A percentile compares a stretch with the other conserved stretches of the same genome.
phyloP scores from a whole-genome alignment of 1,140 invertebrate genomes.

The Geopemphigus sp. region DNA sequence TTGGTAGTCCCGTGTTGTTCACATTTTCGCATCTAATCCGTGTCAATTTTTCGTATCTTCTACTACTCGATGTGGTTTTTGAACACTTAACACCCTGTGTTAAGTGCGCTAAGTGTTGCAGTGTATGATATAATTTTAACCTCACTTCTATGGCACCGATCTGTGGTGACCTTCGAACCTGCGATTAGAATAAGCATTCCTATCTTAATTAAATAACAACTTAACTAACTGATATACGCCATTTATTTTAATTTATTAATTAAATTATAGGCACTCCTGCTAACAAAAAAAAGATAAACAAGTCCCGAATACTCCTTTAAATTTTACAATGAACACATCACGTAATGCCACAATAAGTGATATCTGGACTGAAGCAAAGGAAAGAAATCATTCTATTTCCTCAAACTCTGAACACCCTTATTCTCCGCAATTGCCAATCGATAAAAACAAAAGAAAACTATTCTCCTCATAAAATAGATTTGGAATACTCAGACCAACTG shows the following conservation, averaged over 20 bases:
- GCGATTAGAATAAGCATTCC: neutral
- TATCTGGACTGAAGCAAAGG: no score
- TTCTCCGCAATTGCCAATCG: neutral
- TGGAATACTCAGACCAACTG: neutral
- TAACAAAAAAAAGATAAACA: constrained; percentile 6
- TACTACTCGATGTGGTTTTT: no score
- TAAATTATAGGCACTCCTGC: neutral
- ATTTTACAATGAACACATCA: no score
- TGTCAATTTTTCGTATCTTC: no score
- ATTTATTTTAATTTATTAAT: neutral
- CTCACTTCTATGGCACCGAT: neutral
- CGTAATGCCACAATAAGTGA: no score
- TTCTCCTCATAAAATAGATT: neutral
- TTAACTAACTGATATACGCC: neutral
- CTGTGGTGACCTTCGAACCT: neutral
- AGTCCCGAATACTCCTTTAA: neutral
- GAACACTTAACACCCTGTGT: no score
- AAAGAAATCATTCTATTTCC: constrained; percentile 1
- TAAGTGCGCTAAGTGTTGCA: no score
- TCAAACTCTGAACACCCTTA: no score
- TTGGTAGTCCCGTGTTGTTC: no score
- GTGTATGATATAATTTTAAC: no score
- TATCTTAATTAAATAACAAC: neutral
- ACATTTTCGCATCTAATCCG: no score
- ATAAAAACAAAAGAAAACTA: neutral